Evolutionary conservation across 2,797 vertebrate genomes (phyloP), one percentile per base, ranked within the genome.

Genomic region (Dendrocincla tyrannina): DNA sequence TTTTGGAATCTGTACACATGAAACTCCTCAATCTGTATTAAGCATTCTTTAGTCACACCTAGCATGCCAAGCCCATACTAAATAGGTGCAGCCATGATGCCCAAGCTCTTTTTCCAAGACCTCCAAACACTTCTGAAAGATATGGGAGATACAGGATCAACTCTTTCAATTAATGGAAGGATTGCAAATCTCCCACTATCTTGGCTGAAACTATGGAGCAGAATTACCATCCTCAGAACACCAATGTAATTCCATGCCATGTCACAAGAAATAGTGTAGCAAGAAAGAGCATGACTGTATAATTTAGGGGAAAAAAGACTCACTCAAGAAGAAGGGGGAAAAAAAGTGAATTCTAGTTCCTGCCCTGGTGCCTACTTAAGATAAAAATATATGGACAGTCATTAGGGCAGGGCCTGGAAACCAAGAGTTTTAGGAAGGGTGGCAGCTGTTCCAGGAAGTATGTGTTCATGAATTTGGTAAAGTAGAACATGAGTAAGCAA

Each of bases 361-460:
- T 82, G 47, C 44, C 17, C 50, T 33, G 52, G 10, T 84, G 76
- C 39, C 47, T 76, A 49, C 13, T 52, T 59, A 4, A 82, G 74
- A 92, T 85, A 95, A 97, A 97, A 95, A 94, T 91, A 94, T 9
- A 79, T 3, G 4, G 89, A 79, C 53, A 74, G 67, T 95, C 91
- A 91, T 59, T 69, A 82, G 94, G 95, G 95, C 81, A 94, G 92
- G 64, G 91, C 17, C 49, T 96, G 86, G 89, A 96, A 96, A 91
- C 52, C 44, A 76, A 83, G 85, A 73, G 64, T 86, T 93, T 94
- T 97, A 94, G 96, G 96, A 96, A 96, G 96, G 96, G 95, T 94
- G 94, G 91, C 85, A 96, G 93, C 85, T 85, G 74, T 88, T 93
- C 32, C 63, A 95, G 95, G 95, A 96, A 97, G 85, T 69, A 75